These are phyloP conservation scores for Drosophila suzukii DNA, from an alignment of 1,140 invertebrate genomes.

Conservation along the genomic window DNA sequence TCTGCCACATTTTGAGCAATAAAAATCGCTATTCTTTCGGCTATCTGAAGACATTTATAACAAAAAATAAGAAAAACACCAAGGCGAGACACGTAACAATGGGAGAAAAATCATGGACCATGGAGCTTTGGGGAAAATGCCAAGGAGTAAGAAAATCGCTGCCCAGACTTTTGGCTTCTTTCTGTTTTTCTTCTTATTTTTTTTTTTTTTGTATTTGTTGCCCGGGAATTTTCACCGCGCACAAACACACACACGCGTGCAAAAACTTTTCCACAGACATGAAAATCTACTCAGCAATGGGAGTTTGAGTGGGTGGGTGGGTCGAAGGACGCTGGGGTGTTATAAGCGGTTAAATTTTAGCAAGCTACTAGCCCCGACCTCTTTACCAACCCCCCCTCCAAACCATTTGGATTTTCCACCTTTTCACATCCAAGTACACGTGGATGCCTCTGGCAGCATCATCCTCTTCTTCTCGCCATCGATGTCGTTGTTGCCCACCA, in stretches of 20 bases:
- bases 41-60: slow-evolving; percentile 25
- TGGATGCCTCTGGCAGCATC: slow-evolving; percentile 22
- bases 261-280: slow-evolving; percentile 53
- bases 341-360: slow-evolving; percentile 77
- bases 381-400: background rate
- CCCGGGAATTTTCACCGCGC: slow-evolving; percentile 54
- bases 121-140: slow-evolving; percentile 8
- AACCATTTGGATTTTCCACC: slow-evolving; percentile 20
- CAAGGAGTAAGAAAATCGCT: slow-evolving; percentile 53
- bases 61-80: slow-evolving; percentile 1
- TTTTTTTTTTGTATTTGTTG: slow-evolving; percentile 23
- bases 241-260: slow-evolving; percentile 17
- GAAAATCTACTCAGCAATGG: slow-evolving; percentile 72
- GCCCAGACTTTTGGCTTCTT: slow-evolving; percentile 46
- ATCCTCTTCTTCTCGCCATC: background rate
- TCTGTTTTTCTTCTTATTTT: slow-evolving; percentile 42
- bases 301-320: slow-evolving; percentile 25
- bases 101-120: slow-evolving; percentile 29
- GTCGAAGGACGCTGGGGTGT: slow-evolving; percentile 50
- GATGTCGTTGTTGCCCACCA: slow-evolving; percentile 19
- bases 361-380: slow-evolving; percentile 22
- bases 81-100: slow-evolving; percentile 28
- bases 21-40: slow-evolving; percentile 27
- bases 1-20: slow-evolving; percentile 18
- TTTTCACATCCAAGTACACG: slow-evolving; percentile 46